These are phyloP conservation scores for Pseudochaenichthys georgianus DNA, from an alignment of 2,797 vertebrate genomes.

Conservation along the genomic window DNA sequence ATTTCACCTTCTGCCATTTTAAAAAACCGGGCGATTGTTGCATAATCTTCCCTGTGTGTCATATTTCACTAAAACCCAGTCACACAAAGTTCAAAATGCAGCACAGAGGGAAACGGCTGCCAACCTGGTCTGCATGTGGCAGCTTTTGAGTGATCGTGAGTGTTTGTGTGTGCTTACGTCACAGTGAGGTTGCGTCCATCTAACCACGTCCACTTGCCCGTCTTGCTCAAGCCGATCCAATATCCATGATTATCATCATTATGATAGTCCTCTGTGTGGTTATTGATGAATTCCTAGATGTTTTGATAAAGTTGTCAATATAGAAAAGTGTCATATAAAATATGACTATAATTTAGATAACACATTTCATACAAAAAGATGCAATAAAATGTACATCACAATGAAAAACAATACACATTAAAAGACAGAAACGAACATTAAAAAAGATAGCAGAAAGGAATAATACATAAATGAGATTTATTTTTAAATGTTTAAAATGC, in stretches of 20 bases:
- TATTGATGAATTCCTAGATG: conserved; percentile 79
- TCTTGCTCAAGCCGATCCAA: conserved; percentile 73
- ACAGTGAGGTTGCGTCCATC: conserved; percentile 45
- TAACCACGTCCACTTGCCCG: conserved; percentile 28
- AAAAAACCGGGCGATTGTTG: not conserved
- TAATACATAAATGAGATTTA: no score
- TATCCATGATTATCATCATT: conserved; percentile 29
- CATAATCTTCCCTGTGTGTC: not conserved
- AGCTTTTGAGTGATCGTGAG: not conserved
- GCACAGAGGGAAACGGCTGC: not conserved
- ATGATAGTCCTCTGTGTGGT: conserved; percentile 22
- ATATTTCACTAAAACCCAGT: not conserved
- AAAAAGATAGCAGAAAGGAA: not conserved
- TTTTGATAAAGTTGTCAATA: not conserved
- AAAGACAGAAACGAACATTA: not conserved
- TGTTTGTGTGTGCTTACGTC: conserved; percentile 40
- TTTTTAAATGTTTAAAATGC: no score
- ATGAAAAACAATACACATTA: not conserved
- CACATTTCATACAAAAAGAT: not conserved
- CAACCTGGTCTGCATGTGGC: not conserved
- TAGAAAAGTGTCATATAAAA: not conserved
- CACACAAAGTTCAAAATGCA: not conserved
- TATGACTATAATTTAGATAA: not conserved
- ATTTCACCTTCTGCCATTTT: not conserved
- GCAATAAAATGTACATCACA: not conserved